Evolutionary conservation across 2,888 invertebrate species (phyloP), one percentile per base, ranked within the genome.

Genomic region (Mesorhabditis sp.): DNA sequence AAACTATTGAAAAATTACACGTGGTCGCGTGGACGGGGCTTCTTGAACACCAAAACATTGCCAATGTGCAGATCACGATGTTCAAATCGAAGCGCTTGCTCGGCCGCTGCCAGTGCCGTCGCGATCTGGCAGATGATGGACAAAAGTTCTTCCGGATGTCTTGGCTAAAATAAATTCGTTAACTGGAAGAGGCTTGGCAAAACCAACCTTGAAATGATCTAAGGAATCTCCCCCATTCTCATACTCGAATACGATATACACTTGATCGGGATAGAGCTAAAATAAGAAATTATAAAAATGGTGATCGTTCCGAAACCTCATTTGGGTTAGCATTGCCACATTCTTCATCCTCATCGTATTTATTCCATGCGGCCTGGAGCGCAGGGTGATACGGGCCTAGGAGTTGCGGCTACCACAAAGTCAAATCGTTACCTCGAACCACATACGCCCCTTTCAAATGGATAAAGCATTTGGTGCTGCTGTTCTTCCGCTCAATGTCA

Each of bases 61-160:
- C 58, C 58, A 10, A 50, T 10, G 58, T 50, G 58, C n/a, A 50
- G 58, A 50, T 50, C 58, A 13, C 58, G 58, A n/a, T 50, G 58
- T 50, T 50, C 58, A n/a, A 50, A 50, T 50, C n/a, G 7, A 50
- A 50, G 58, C 7, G 10, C 58, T 13, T n/a, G n/a, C n/a, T 50
- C 58, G n/a, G 58, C 58, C n/a, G 58, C 58, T n/a, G 58, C 58
- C 58, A 2, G n/a, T n/a, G 58, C 58, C n/a, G 58, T 50, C 10
- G 58, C 58, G 58, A 50, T n/a, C 2, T 50, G 58, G 10, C 10
- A 10, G n/a, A 50, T n/a, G n/a, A 50, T 50, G n/a, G 58, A 50
- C 7, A 50, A n/a, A 50, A 50, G 58, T 50, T 50, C 10, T n/a
- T 10, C 7, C 7, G 58, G n/a, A 50, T 10, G n/a, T n/a, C 10